Conservation (phyloP, 2,113 vertebrate genomes). For the Cynoglossus semilaevis region DNA sequence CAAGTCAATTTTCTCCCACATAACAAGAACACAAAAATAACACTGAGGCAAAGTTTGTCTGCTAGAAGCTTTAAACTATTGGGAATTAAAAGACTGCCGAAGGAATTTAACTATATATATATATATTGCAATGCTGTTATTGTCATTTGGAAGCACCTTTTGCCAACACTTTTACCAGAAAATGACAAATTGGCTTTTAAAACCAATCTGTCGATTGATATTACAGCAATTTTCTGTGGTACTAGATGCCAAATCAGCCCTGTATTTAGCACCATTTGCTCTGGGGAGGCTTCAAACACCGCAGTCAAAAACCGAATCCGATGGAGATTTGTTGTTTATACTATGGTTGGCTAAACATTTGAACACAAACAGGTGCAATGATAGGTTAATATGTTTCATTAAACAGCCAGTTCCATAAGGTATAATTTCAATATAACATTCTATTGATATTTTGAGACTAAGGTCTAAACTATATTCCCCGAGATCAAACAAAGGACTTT, state of each 20-base stretch:
- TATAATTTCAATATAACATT: background rate
- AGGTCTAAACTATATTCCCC: no score
- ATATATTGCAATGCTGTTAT: background rate
- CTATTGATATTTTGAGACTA: no score
- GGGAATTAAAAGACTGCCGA: background rate
- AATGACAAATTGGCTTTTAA: conserved; percentile 12
- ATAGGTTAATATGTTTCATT: background rate
- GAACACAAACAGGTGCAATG: background rate
- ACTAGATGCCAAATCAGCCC: conserved; percentile 8
- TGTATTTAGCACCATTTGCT: conserved; percentile 22
- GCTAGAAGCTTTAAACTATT: background rate
- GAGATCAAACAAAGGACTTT: no score
- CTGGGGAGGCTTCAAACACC: conserved; percentile 6
- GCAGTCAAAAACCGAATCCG: conserved; percentile 7
- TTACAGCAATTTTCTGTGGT: conserved; percentile 23
- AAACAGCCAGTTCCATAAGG: background rate
- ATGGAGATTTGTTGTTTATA: background rate
- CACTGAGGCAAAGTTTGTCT: background rate
- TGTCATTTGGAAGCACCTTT: background rate
- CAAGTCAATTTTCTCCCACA: no score
- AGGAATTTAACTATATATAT: background rate
- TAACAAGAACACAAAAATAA: background rate
- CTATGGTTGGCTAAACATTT: background rate
- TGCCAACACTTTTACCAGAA: background rate
- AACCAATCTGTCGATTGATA: conserved; percentile 19